Evolutionary conservation across 2,888 invertebrate species (phyloP).

Genomic region (Diarsia brunnea): DNA sequence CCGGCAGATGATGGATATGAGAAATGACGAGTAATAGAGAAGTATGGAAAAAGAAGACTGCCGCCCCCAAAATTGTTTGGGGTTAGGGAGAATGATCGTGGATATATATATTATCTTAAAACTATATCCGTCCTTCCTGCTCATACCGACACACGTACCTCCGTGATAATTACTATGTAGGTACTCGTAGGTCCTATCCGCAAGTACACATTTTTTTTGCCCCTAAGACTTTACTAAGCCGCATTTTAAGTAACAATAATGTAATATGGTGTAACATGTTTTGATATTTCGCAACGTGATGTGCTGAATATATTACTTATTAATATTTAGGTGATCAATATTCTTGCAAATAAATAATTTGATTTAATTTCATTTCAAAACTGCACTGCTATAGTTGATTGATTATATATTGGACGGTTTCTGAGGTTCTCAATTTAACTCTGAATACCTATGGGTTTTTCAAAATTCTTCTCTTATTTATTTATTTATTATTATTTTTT

Average conservation of each 20-base stretch:
- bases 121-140: not conserved
- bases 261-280: constrained; percentile 27
- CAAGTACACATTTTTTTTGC: constrained; percentile 24
- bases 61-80: no score
- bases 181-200: not conserved
- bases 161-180: constrained; percentile 3
- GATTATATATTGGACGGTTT: constrained; percentile 2
- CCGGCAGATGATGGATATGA: no score
- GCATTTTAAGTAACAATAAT: constrained; percentile 24
- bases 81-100: no score
- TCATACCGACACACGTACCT: not conserved
- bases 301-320: constrained; percentile 3
- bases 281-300: constrained; percentile 21
- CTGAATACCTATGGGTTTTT: not conserved
- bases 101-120: no score
- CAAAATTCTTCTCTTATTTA: constrained; percentile 9
- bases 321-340: constrained; percentile 23
- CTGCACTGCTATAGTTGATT: not conserved
- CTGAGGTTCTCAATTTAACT: not conserved
- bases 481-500: no score
- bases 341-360: constrained; percentile 30
- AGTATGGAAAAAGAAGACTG: no score
- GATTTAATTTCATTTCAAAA: constrained; percentile 15
- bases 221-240: constrained; percentile 15
- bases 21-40: no score